Percentiles rank a stretch among this genome's conserved stretches.
phyloP scores from a whole-genome alignment of 2,113 vertebrate genomes.

The Boulengeromyrus knoepffleri region DNA sequence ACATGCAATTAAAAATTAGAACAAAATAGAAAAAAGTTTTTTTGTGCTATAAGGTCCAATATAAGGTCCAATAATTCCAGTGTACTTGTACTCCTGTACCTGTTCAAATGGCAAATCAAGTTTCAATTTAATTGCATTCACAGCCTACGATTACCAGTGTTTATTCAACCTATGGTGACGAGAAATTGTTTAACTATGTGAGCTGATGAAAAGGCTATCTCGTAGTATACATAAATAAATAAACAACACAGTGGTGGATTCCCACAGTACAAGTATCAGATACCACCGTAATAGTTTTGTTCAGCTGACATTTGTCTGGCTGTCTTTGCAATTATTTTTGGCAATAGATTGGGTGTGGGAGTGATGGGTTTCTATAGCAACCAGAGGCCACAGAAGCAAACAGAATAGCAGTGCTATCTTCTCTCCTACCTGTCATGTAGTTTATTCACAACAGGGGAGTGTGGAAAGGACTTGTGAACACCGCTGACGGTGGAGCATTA shows the following conservation, averaged over 20 bases:
- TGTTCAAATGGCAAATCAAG: background rate
- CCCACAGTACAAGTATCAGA: constrained; percentile 1
- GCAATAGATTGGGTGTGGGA: constrained; percentile 15
- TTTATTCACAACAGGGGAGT: background rate
- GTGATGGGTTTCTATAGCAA: constrained; percentile 22
- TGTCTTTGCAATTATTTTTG: constrained; percentile 14
- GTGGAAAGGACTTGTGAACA: background rate
- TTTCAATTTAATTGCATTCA: background rate
- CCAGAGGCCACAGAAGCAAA: background rate
- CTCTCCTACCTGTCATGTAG: constrained; percentile 6
- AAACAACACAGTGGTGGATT: background rate
- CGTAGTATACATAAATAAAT: background rate
- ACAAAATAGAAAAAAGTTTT: background rate
- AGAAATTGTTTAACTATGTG: background rate
- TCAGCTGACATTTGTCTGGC: background rate
- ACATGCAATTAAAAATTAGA: background rate
- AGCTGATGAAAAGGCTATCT: background rate
- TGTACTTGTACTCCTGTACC: background rate
- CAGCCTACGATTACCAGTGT: background rate
- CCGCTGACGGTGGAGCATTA: background rate
- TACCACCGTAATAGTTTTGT: background rate
- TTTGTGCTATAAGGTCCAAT: background rate
- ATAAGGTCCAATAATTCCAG: background rate
- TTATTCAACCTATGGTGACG: background rate
- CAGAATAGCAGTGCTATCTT: background rate